Evolutionary conservation across 2,797 vertebrate species (phyloP).

Genomic region (Lepidocolaptes lacrymiger): DNA sequence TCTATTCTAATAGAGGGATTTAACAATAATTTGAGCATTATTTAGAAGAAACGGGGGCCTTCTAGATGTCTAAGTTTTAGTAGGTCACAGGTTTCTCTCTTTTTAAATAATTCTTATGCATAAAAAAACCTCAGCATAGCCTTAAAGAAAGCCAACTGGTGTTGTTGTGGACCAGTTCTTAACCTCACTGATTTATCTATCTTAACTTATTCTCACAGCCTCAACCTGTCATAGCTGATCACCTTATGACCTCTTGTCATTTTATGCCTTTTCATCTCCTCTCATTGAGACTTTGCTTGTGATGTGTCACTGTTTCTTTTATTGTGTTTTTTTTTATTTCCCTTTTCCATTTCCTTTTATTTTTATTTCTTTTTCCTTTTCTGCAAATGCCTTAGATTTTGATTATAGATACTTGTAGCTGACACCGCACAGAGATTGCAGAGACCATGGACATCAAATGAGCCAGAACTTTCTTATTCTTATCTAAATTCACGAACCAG

Average conservation of each 20-base stretch:
- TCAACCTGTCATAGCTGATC: background rate
- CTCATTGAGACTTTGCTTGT: background rate
- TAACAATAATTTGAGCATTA: background rate
- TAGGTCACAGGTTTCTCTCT: background rate
- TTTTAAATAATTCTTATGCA: background rate
- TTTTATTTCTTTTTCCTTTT: background rate
- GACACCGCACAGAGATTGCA: background rate
- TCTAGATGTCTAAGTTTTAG: background rate
- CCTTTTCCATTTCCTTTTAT: background rate
- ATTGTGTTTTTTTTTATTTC: fast-evolving
- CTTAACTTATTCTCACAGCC: background rate
- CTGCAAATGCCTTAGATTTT: background rate
- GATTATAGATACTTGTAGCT: background rate
- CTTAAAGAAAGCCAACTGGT: background rate
- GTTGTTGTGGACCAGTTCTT: background rate
- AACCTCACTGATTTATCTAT: background rate
- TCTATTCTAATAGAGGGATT: background rate
- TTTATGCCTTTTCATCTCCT: background rate
- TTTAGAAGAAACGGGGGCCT: background rate
- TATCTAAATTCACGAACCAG: background rate
- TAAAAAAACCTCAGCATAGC: background rate
- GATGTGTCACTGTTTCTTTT: background rate
- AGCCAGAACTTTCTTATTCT: background rate
- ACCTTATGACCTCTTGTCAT: background rate
- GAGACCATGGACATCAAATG: background rate